Conservation (phyloP, 2,888 invertebrate genomes). For the Caenorhabditis sulstoni region DNA sequence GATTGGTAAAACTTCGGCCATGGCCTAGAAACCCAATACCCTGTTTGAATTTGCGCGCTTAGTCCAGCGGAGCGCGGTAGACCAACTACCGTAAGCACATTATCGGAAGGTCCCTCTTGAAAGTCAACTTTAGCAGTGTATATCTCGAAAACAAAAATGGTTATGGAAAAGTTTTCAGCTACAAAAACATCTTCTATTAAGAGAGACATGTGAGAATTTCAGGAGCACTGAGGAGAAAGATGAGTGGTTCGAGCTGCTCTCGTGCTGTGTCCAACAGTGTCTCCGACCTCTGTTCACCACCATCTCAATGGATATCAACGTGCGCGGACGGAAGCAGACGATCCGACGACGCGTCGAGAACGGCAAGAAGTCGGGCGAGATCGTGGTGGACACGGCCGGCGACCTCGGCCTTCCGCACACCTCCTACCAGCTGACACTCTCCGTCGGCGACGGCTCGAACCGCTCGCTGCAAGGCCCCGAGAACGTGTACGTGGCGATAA, state of each 20-base stretch:
- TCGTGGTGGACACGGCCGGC: constrained; percentile 73
- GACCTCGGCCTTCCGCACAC: constrained; percentile 75
- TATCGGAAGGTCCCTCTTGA: no score
- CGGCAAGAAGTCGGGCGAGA: constrained; percentile 71
- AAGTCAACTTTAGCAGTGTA: no score
- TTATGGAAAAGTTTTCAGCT: no score
- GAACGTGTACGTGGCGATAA: constrained; percentile 77
- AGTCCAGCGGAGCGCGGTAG: no score
- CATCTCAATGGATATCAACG: constrained; percentile 70
- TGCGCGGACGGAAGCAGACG: constrained; percentile 66
- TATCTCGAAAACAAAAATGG: no score
- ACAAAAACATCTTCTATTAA: no score
- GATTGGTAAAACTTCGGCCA: no score
- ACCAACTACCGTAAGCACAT: no score
- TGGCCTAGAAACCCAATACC: no score
- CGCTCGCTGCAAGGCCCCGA: constrained; percentile 74
- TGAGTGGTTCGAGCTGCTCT: constrained; percentile 69
- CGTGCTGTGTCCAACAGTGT: constrained; percentile 62
- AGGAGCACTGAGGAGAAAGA: constrained; percentile 66
- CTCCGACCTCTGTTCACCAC: constrained; percentile 66
- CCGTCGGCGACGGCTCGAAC: constrained; percentile 61
- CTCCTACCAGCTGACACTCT: constrained; percentile 73
- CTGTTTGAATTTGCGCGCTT: no score
- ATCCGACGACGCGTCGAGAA: constrained; percentile 68
- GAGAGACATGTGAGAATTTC: no score